Evolutionary conservation across 2,797 vertebrate species (phyloP), one percentile per base, ranked within the genome.

Genomic region (Ptychobarbus kaznakovi): DNA sequence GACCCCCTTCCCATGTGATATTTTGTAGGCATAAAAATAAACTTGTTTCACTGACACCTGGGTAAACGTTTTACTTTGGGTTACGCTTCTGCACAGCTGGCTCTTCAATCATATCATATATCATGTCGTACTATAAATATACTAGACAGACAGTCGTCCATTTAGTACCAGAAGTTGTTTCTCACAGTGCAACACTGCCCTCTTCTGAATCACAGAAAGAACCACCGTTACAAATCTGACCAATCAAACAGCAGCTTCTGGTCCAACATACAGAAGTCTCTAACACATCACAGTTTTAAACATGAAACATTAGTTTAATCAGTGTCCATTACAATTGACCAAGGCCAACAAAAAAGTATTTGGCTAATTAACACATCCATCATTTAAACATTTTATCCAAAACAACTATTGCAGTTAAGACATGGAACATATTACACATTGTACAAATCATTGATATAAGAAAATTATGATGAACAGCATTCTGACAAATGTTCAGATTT

Each of bases 1-100:
- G 61, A 66, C 61, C 75, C 28, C 82, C 90, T 93, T 89, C 87
- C 90, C 90, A 92, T 90, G 89, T 93, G 91, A 93, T 90, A 85
- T 94, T 95, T 94, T 94, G 90, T 93, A 94, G 91, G 91, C n/a
- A 91, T 95, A 93, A 93, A 90, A 94, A 95, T 94, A 95, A 95
- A 95, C 87, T 66, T 91, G 91, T 92, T 92, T 93, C 92, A 92
- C 92, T 93, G 85, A 85, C 70, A 80, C 68, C 40, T 15, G 73
- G 69, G 20, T 81, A 22, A 10, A 22, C 20, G 0, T 68, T 65
- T n/a, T 68, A 5, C 66, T 80, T 51, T 51, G 58, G 25, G 40
- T 80, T 15, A 22, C 58, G 46, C 25, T 22, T 46, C 28, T 35
- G 78, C 22, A 28, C 28, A 49, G 44, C 44, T 80, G 78, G 63